Evolutionary conservation across 2,888 invertebrate species (phyloP).

Genomic region (Embidobia sp.): DNA sequence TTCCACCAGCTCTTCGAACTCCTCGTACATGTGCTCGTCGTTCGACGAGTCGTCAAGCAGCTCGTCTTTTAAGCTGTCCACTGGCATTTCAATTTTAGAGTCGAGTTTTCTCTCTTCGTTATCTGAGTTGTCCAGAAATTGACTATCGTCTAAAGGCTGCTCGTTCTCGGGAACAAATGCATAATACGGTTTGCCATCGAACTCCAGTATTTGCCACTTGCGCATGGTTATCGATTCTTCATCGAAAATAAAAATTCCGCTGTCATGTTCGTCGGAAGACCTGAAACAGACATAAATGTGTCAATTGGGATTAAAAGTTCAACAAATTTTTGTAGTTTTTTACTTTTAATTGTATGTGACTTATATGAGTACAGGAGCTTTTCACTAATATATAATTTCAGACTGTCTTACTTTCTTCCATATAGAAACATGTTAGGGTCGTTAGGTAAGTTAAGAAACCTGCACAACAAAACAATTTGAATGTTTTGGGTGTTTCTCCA

Average conservation of each 20-base stretch:
- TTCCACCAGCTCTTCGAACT: slow-evolving; percentile 55
- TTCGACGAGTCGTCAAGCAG: slow-evolving; percentile 24
- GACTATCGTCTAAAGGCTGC: slow-evolving; percentile 70
- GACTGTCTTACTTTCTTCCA: too few relatives aligned
- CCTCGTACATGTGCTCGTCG: slow-evolving; percentile 58
- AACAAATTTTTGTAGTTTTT: too few relatives aligned
- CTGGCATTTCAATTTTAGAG: not conserved
- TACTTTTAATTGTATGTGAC: too few relatives aligned
- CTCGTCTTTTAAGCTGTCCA: not conserved
- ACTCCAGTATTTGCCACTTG: slow-evolving; percentile 80
- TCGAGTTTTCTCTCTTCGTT: slow-evolving; percentile 16
- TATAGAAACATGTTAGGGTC: too few relatives aligned
- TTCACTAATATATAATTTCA: too few relatives aligned
- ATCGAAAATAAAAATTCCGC: slow-evolving; percentile 78
- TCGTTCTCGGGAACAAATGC: slow-evolving; percentile 79
- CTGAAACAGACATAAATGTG: slow-evolving; percentile 76
- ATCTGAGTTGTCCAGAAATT: slow-evolving; percentile 68
- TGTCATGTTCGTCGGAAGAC: slow-evolving; percentile 68
- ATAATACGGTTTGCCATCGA: slow-evolving; percentile 79
- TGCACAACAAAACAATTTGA: too few relatives aligned
- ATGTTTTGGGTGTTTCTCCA: too few relatives aligned
- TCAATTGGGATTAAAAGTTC: too few relatives aligned
- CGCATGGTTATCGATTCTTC: slow-evolving; percentile 78
- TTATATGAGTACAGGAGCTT: too few relatives aligned
- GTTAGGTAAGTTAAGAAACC: too few relatives aligned